Base-by-base conservation (phyloP, 2,797 vertebrate species). In the Delichon dasypus region DNA sequence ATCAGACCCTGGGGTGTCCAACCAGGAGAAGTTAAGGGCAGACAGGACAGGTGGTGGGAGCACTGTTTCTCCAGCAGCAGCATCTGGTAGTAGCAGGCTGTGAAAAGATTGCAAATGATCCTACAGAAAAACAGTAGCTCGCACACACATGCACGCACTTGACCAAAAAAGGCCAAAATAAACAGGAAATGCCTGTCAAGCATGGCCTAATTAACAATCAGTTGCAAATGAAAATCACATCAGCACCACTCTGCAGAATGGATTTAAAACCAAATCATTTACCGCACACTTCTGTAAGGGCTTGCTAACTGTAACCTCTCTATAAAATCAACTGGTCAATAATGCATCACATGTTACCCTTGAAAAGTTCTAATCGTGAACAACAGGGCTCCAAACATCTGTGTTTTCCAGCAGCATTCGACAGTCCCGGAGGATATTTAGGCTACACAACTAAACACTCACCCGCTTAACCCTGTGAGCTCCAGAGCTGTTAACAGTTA, bases 351-450 rank as follows among this genome's bases (percentile, higher is more conserved):
- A 27, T 65, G 42, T 53, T 68, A 58, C 80, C 77, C 84, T 94
- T 88, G 86, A 71, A 74, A 93, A 78, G 80, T 62, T 71, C 66
- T 72, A 50, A 72, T 75, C 74, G 38, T 9, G 23, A 79, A 44
- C 75, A 83, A 61, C n/a, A 93, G 44, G 36, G 53, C n/a, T 87
- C 40, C 67, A 70, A 70, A 76, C 32, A 66, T 51, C 64, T 62
- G 67, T 0, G 0, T 72, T 93, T 89, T 54, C 79, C 86, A 74
- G 68, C 0, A 0, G 47, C 57, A 53, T 73, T 70, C 2, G 6
- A 54, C 57, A 65, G 36, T 0, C 0, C 51, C 70, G 58, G 73
- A 38, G 58, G 67, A 34, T 50, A 70, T 60, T 88, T 48, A 60
- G 40, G 51, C 44, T 40, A 22, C 14, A 4, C 0, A 4, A 48